A percentile compares a stretch with the other conserved stretches of the same genome.
Evolutionary conservation across 2,888 invertebrate species (phyloP).

Genomic region (Oscheius sp.): DNA sequence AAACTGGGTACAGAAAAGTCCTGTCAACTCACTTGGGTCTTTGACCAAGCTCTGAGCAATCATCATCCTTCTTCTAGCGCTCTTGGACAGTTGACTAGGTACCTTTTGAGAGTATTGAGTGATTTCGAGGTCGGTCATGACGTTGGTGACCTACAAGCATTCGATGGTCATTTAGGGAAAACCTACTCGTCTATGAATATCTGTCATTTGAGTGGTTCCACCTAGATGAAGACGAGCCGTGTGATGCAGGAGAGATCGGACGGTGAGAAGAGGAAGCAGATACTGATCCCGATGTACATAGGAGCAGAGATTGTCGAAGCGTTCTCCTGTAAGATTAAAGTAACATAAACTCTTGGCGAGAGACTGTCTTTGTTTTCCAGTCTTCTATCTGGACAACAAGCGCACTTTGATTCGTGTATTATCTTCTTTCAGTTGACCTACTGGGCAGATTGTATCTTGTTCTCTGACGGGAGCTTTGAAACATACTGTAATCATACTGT

Average conservation of each 20-base stretch:
- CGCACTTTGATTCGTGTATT: no score
- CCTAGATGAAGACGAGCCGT: slow-evolving; percentile 56
- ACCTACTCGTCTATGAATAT: slow-evolving; percentile 51
- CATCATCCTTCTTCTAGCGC: slow-evolving; percentile 88
- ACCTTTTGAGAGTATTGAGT: slow-evolving; percentile 86
- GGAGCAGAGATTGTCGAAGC: slow-evolving; percentile 61
- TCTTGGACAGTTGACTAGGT: slow-evolving; percentile 86
- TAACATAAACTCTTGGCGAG: neutral
- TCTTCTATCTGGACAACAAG: no score
- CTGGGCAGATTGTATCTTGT: no score
- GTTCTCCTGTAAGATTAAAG: slow-evolving; percentile 44
- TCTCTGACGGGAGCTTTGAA: no score
- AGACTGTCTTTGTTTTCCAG: no score
- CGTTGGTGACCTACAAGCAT: slow-evolving; percentile 78
- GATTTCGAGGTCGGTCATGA: slow-evolving; percentile 91
- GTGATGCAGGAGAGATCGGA: slow-evolving; percentile 54
- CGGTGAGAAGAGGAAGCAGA: slow-evolving; percentile 47
- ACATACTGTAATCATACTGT: no score
- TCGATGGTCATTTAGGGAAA: neutral
- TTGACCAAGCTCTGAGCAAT: slow-evolving; percentile 92
- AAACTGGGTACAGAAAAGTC: slow-evolving; percentile 4
- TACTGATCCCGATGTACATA: slow-evolving; percentile 52
- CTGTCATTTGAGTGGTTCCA: slow-evolving; percentile 38
- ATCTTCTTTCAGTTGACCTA: no score
- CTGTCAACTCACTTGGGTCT: slow-evolving; percentile 83